phyloP scores from a whole-genome alignment of 2,888 invertebrate genomes.

The Apantesis nais region DNA sequence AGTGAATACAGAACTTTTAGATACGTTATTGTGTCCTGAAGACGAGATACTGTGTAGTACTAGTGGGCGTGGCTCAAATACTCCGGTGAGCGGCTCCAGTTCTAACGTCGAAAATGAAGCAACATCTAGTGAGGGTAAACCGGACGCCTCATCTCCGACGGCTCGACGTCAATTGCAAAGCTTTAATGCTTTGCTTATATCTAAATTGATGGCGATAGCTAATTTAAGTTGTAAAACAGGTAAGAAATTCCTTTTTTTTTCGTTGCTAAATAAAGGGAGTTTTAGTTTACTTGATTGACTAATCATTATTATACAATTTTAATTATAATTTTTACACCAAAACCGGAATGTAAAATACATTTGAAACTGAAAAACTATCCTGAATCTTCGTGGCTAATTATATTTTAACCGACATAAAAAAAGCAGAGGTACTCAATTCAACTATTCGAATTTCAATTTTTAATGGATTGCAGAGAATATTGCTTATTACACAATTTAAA shows the following conservation, averaged over 20 bases:
- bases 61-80: slow-evolving; percentile 33
- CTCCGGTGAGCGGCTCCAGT: slow-evolving; percentile 8
- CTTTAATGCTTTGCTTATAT: slow-evolving; percentile 93
- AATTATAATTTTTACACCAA: neutral
- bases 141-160: slow-evolving; percentile 51
- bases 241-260: slow-evolving; percentile 70
- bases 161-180: slow-evolving; percentile 79
- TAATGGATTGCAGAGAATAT: too few relatives aligned
- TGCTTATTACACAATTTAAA: too few relatives aligned
- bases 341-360: neutral
- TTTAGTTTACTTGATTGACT: too few relatives aligned
- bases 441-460: too few relatives aligned
- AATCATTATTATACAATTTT: too few relatives aligned
- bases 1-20: slow-evolving; percentile 92
- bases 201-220: slow-evolving; percentile 93
- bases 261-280: neutral
- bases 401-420: too few relatives aligned
- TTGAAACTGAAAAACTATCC: too few relatives aligned
- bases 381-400: too few relatives aligned
- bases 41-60: slow-evolving; percentile 49
- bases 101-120: slow-evolving; percentile 35
- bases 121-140: slow-evolving; percentile 51
- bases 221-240: slow-evolving; percentile 94
- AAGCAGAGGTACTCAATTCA: too few relatives aligned
- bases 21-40: slow-evolving; percentile 90